Percentiles rank a stretch among this genome's conserved stretches.
phyloP scores from a whole-genome alignment of 2,113 vertebrate species.

The Microcebus murinus region DNA sequence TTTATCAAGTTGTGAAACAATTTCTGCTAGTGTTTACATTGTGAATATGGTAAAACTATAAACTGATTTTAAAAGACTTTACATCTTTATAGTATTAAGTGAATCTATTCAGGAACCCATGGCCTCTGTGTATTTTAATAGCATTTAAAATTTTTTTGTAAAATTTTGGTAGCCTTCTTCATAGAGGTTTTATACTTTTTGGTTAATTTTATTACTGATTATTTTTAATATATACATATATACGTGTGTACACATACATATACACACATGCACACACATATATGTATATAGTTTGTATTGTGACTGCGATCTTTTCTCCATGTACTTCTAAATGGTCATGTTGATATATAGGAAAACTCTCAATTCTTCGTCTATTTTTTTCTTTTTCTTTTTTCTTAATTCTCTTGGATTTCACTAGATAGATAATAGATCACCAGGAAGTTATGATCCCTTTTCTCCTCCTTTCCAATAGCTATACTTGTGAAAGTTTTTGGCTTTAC shows the following conservation, averaged over 20 bases:
- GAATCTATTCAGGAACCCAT: neutral
- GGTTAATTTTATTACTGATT: neutral
- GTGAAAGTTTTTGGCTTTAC: neutral
- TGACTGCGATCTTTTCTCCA: neutral
- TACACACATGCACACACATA: no score
- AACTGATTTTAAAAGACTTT: neutral
- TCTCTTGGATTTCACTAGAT: neutral
- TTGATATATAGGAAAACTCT: neutral
- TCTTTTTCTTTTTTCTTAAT: neutral
- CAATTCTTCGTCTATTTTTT: neutral
- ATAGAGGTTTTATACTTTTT: neutral
- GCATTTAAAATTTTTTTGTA: neutral
- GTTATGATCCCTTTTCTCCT: neutral
- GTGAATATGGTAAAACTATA: neutral
- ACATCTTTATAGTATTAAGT: neutral
- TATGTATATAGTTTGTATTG: no score
- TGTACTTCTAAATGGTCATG: neutral
- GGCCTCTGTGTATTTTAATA: neutral
- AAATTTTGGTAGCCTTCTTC: neutral
- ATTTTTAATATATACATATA: neutral
- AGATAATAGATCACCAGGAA: neutral
- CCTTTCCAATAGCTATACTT: neutral
- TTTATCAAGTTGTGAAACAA: neutral
- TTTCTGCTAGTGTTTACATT: neutral
- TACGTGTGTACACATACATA: no score